A percentile compares a stretch with the other conserved stretches of the same genome.
Evolutionary conservation across 2,888 invertebrate genomes (phyloP).

Genomic region (Eupithecia vulgata): DNA sequence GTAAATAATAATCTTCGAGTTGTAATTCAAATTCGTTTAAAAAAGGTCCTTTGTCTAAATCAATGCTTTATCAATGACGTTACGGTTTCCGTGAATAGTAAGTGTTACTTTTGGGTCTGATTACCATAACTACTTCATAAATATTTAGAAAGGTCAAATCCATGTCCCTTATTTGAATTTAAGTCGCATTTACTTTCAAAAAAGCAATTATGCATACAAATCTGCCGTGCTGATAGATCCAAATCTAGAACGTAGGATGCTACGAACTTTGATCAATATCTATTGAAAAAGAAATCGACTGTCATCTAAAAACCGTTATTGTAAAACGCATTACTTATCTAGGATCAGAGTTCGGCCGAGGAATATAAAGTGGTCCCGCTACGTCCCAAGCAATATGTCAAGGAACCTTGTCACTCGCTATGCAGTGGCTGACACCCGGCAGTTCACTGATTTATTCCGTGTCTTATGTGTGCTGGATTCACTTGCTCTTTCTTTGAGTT

Average conservation of each 20-base stretch:
- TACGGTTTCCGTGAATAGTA: constrained; percentile 17
- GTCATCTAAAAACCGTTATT: constrained; percentile 74
- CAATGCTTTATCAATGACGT: neutral
- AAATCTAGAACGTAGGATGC: neutral
- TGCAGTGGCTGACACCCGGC: constrained; percentile 38
- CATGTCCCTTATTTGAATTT: constrained; percentile 48
- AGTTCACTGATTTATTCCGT: constrained; percentile 39
- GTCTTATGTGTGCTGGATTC: constrained; percentile 13
- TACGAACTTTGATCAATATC: neutral
- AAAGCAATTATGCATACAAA: constrained; percentile 10
- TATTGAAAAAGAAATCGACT: constrained; percentile 63
- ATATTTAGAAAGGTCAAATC: constrained; percentile 45
- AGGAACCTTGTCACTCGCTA: constrained; percentile 48
- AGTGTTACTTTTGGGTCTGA: constrained; percentile 35
- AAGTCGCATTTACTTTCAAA: constrained; percentile 27
- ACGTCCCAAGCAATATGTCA: constrained; percentile 77
- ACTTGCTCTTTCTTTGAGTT: constrained; percentile 5
- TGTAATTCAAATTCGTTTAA: neutral
- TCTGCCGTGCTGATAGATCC: constrained; percentile 2
- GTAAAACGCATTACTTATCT: constrained; percentile 75
- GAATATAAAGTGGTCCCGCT: constrained; percentile 74
- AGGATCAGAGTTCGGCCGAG: constrained; percentile 65
- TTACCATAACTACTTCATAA: constrained; percentile 40
- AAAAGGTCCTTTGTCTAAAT: neutral
- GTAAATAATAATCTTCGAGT: no score